These are phyloP conservation scores for Apodemus sylvaticus DNA, from an alignment of 2,113 vertebrate genomes.

Conservation along the genomic window DNA sequence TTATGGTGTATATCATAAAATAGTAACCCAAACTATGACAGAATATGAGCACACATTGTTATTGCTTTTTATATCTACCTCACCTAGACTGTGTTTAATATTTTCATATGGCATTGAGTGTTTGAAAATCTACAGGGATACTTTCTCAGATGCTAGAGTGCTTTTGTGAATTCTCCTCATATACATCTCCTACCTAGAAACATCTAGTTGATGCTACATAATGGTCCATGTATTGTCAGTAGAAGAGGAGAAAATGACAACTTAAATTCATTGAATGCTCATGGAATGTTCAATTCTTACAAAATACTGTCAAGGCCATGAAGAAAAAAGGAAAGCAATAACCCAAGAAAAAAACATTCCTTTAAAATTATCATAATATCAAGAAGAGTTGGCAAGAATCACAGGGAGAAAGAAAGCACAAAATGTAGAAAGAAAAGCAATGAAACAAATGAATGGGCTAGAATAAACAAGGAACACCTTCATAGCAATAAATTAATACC, in stretches of 20 bases:
- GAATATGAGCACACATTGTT: not conserved
- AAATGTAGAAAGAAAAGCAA: not conserved
- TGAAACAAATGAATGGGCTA: not conserved
- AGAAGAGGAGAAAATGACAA: not conserved
- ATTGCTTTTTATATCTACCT: not conserved
- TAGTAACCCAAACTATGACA: not conserved
- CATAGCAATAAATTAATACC: not conserved
- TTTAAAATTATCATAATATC: not conserved
- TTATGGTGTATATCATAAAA: too few species aligned
- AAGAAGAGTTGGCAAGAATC: not conserved
- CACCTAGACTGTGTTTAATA: not conserved
- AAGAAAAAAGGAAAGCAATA: not conserved
- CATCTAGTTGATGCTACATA: not conserved
- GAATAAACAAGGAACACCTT: not conserved
- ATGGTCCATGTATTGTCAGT: not conserved
- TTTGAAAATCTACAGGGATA: not conserved
- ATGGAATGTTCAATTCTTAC: not conserved
- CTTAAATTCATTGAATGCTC: not conserved
- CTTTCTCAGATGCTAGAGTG: not conserved
- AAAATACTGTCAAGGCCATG: not conserved
- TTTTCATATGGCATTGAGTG: not conserved
- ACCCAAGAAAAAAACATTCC: not conserved
- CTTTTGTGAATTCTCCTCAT: not conserved
- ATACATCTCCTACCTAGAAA: not conserved
- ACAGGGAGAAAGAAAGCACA: not conserved